These are phyloP conservation scores for Pachycephala philippinensis DNA, from an alignment of 2,113 vertebrate species.

Conservation along the genomic window DNA sequence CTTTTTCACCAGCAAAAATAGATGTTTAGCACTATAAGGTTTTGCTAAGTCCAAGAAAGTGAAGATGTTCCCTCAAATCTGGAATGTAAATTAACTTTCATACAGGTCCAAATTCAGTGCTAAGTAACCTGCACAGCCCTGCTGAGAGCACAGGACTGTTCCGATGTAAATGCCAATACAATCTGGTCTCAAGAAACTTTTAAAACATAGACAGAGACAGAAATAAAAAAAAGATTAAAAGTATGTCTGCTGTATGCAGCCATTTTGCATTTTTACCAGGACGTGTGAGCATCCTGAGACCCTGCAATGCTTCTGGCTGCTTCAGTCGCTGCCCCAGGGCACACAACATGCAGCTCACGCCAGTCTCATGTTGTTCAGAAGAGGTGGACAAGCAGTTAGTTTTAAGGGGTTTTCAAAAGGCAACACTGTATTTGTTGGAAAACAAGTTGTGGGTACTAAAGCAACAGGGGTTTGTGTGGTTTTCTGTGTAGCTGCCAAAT, in stretches of 20 bases:
- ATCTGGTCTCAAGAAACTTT: neutral
- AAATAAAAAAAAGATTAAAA: neutral
- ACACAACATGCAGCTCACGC: accelerated
- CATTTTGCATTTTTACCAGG: neutral
- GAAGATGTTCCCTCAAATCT: neutral
- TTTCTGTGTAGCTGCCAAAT: neutral
- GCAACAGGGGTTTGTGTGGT: neutral
- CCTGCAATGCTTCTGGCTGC: neutral
- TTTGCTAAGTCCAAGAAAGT: neutral
- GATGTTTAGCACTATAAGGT: neutral
- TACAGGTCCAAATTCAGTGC: neutral
- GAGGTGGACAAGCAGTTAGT: neutral
- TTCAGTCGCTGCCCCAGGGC: neutral
- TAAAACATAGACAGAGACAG: neutral
- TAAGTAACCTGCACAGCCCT: neutral
- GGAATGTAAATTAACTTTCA: neutral
- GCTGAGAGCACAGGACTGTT: neutral
- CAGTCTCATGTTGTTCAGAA: accelerated
- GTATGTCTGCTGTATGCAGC: neutral
- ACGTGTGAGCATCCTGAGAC: neutral
- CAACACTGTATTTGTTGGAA: neutral
- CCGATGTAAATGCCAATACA: accelerated
- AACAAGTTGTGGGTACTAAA: neutral
- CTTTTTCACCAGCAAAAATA: neutral
- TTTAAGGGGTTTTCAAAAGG: neutral